Evolutionary conservation across 2,888 invertebrate genomes (phyloP).

Genomic region (Drosophila paracracens): DNA sequence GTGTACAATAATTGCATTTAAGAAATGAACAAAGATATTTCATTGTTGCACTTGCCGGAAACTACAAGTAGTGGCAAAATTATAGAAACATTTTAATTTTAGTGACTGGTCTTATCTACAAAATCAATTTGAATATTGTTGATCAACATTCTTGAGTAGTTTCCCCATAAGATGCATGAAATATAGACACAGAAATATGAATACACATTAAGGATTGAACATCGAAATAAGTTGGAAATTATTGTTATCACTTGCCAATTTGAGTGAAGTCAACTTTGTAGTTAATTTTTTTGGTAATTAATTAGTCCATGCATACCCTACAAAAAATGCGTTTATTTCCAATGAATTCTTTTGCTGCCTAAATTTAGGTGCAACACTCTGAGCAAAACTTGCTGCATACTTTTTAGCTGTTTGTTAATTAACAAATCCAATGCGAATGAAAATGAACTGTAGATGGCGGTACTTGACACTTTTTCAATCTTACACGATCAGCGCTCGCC

Average conservation of each 20-base stretch:
- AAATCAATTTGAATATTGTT: background rate
- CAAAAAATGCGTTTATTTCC: background rate
- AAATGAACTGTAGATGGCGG: constrained; percentile 44
- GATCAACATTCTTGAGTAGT: background rate
- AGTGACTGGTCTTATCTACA: background rate
- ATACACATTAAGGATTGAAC: background rate
- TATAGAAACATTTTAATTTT: background rate
- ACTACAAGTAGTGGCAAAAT: background rate
- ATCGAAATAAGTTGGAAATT: background rate
- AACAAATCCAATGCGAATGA: rapidly evolving
- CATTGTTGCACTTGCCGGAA: background rate
- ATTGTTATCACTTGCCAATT: background rate
- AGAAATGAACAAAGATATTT: background rate
- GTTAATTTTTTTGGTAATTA: background rate
- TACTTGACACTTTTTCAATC: background rate
- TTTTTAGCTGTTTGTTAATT: constrained; percentile 8
- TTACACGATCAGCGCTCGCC: background rate
- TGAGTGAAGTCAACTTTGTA: background rate
- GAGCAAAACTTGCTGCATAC: constrained; percentile 23
- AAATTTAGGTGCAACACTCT: background rate
- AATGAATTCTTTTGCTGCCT: constrained; percentile 2
- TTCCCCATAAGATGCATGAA: background rate
- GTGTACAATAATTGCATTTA: background rate
- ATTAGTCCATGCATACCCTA: background rate
- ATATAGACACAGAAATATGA: background rate